Conservation (phyloP, 2,113 vertebrate genomes). For the Melierax canorus region DNA sequence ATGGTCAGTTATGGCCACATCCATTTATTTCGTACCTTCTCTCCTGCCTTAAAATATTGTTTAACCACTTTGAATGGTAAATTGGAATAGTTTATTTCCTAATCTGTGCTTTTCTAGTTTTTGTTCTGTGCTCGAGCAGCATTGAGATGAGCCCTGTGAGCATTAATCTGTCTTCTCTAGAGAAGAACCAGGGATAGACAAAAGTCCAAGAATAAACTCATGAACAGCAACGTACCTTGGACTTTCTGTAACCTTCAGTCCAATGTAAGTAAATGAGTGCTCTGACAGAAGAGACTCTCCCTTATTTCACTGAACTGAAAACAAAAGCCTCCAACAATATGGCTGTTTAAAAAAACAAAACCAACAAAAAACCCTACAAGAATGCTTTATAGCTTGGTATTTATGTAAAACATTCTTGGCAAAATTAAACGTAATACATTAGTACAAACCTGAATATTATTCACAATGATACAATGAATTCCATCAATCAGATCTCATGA, state of each 20-base stretch:
- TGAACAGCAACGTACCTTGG: neutral
- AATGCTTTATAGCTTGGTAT: neutral
- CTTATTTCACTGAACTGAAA: neutral
- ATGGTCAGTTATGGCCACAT: neutral
- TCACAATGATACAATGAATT: conserved; percentile 47
- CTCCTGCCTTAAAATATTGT: neutral
- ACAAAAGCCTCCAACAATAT: neutral
- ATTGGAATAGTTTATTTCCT: neutral
- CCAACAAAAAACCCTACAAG: neutral
- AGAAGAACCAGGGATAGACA: neutral
- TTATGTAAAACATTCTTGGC: conserved; percentile 71
- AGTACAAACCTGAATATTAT: conserved; percentile 70
- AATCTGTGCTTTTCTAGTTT: neutral
- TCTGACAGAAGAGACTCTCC: neutral
- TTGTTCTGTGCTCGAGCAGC: neutral
- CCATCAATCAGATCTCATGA: neutral
- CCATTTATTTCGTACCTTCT: neutral
- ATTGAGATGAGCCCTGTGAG: neutral
- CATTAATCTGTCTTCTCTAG: neutral
- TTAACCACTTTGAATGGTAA: neutral
- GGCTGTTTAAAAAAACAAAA: neutral
- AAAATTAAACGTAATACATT: conserved; percentile 65
- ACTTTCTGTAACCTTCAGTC: neutral
- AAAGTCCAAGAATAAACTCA: neutral
- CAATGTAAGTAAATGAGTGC: neutral